phyloP scores from a whole-genome alignment of 2,888 invertebrate genomes.

The Gasteruption jaculator region DNA sequence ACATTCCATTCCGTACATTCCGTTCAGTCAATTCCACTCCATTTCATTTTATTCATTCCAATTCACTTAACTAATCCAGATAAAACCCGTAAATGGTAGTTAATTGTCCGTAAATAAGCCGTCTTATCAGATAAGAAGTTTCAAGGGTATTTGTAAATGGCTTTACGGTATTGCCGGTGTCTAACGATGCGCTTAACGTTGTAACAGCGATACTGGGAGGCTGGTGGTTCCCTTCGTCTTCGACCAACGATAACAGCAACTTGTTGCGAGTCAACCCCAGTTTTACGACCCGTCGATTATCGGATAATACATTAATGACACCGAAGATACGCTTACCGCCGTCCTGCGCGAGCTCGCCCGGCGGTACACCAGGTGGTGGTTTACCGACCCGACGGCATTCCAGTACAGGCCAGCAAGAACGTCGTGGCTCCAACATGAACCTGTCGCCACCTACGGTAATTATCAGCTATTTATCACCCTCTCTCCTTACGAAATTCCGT shows the following conservation, averaged over 20 bases:
- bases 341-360: conserved; percentile 79
- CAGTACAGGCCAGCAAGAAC: conserved; percentile 86
- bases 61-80: too few relatives aligned
- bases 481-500: conserved; percentile 8
- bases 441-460: conserved; percentile 84
- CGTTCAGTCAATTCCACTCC: too few relatives aligned
- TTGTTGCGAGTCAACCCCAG: conserved; percentile 73
- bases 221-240: conserved; percentile 80
- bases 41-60: too few relatives aligned
- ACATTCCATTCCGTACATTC: too few relatives aligned
- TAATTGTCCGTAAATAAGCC: too few relatives aligned
- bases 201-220: conserved; percentile 63
- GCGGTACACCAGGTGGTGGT: conserved; percentile 66
- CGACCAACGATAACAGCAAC: conserved; percentile 79
- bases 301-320: conserved; percentile 88
- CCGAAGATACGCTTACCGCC: conserved; percentile 86
- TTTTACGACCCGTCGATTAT: conserved; percentile 81
- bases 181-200: not conserved
- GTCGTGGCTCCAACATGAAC: conserved; percentile 78
- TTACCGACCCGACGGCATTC: conserved; percentile 85
- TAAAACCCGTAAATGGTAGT: too few relatives aligned
- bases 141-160: too few relatives aligned
- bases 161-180: too few relatives aligned
- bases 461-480: not conserved
- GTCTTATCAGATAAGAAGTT: too few relatives aligned